Evolutionary conservation across 2,797 vertebrate species (phyloP).

Genomic region (Bothrops alternatus): DNA sequence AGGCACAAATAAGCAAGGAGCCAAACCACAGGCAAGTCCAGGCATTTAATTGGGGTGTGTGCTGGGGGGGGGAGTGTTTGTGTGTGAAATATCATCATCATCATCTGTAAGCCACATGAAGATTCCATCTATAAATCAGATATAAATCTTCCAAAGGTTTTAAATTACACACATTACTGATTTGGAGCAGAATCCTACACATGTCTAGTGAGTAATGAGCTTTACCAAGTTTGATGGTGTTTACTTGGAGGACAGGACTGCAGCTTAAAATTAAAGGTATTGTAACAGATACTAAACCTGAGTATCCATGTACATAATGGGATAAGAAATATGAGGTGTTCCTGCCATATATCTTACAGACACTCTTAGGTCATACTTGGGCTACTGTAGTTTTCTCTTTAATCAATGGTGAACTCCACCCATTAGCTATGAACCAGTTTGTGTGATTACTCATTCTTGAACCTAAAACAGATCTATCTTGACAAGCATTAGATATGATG

Average conservation of each 20-base stretch:
- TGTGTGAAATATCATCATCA: background rate
- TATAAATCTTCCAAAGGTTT: background rate
- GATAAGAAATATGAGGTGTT: background rate
- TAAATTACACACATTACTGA: background rate
- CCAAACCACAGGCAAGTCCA: background rate
- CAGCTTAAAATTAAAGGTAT: background rate
- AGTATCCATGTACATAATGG: background rate
- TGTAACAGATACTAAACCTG: background rate
- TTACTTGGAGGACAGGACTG: background rate
- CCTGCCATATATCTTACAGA: background rate
- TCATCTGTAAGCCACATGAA: background rate
- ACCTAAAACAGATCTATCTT: background rate
- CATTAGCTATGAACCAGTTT: background rate
- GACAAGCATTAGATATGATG: background rate
- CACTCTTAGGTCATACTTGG: background rate
- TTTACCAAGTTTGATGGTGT: background rate
- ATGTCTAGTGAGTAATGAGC: background rate
- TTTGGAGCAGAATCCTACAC: background rate
- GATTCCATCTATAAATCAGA: background rate
- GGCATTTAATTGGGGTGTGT: background rate
- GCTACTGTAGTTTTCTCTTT: background rate
- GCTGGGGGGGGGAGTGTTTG: background rate
- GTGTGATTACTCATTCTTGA: background rate
- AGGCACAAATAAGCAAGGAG: background rate
- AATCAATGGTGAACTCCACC: background rate